Percentiles rank a stretch among this genome's conserved stretches.
phyloP scores from a whole-genome alignment of 2,888 invertebrate genomes.

The Anaspis maculata region DNA sequence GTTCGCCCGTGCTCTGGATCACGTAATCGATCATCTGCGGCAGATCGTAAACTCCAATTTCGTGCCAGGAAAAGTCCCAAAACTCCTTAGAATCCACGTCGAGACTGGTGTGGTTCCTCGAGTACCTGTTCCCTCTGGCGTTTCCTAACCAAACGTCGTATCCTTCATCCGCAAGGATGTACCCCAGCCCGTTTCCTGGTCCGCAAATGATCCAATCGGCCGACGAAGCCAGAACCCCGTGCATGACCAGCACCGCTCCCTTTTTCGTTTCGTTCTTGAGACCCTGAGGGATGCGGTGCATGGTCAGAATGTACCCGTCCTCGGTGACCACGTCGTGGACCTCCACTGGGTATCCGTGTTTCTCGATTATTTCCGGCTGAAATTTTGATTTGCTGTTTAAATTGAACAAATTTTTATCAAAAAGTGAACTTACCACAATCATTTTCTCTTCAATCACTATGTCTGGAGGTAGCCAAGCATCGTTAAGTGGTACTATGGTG shows the following conservation, averaged over 20 bases:
- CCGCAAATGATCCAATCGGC: conserved; percentile 49
- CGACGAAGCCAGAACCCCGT: conserved; percentile 48
- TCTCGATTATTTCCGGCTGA: conserved; percentile 39
- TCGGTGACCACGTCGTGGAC: conserved; percentile 40
- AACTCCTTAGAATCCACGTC: conserved; percentile 38
- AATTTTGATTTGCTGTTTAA: no score
- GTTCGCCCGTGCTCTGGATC: conserved; percentile 48
- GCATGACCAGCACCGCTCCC: conserved; percentile 42
- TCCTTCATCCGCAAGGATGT: conserved; percentile 27
- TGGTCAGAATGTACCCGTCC: conserved; percentile 50
- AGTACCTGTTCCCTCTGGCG: conserved; percentile 24
- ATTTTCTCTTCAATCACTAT: no score
- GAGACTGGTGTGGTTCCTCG: conserved; percentile 21
- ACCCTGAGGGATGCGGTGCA: conserved; percentile 49
- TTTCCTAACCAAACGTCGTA: conserved; percentile 33
- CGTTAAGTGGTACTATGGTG: no score
- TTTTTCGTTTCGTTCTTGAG: conserved; percentile 17
- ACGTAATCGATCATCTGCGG: conserved; percentile 74
- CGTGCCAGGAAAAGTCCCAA: conserved; percentile 62
- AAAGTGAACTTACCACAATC: no score
- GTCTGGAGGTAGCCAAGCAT: no score
- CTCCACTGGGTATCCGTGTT: conserved; percentile 42
- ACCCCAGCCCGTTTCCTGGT: conserved; percentile 38
- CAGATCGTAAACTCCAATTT: conserved; percentile 70
- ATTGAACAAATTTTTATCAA: no score